phyloP scores from a whole-genome alignment of 2,888 invertebrate genomes.

The Acheta domesticus region DNA sequence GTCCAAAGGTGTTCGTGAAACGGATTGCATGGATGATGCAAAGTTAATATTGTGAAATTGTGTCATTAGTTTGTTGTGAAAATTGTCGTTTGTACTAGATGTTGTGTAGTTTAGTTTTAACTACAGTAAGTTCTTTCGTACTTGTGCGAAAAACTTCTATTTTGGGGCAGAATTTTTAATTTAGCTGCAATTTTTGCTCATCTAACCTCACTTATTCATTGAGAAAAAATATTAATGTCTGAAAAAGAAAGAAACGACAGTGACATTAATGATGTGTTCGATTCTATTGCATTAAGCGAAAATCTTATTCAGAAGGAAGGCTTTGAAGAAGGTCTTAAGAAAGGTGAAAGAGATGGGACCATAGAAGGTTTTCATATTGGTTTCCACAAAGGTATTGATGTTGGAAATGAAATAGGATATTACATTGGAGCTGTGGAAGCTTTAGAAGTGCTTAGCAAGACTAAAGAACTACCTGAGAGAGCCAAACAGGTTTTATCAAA shows the following conservation, averaged over 20 bases:
- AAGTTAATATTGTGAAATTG: too few relatives aligned
- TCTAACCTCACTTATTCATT: too few relatives aligned
- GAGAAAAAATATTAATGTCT: too few relatives aligned
- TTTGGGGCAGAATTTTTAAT: too few relatives aligned
- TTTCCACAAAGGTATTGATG: constrained; percentile 70
- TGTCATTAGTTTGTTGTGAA: too few relatives aligned
- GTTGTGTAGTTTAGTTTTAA: too few relatives aligned
- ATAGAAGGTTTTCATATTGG: constrained; percentile 70
- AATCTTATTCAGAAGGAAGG: constrained; percentile 60
- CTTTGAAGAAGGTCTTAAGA: constrained; percentile 64
- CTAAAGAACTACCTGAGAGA: constrained; percentile 52
- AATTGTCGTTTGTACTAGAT: too few relatives aligned
- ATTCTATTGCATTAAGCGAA: constrained; percentile 67
- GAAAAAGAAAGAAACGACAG: constrained; percentile 44
- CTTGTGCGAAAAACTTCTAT: too few relatives aligned
- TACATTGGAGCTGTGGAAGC: constrained; percentile 62
- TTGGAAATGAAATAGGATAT: constrained; percentile 75
- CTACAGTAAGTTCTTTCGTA: too few relatives aligned
- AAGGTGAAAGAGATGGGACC: constrained; percentile 58
- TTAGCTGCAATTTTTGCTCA: too few relatives aligned
- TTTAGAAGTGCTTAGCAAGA: constrained; percentile 37
- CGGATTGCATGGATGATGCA: too few relatives aligned
- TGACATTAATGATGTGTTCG: constrained; percentile 73
- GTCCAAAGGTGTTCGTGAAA: too few relatives aligned
- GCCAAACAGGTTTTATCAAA: constrained; percentile 53